Evolutionary conservation across 1,140 invertebrate species (phyloP).

Genomic region (Cyclargus thomasi): DNA sequence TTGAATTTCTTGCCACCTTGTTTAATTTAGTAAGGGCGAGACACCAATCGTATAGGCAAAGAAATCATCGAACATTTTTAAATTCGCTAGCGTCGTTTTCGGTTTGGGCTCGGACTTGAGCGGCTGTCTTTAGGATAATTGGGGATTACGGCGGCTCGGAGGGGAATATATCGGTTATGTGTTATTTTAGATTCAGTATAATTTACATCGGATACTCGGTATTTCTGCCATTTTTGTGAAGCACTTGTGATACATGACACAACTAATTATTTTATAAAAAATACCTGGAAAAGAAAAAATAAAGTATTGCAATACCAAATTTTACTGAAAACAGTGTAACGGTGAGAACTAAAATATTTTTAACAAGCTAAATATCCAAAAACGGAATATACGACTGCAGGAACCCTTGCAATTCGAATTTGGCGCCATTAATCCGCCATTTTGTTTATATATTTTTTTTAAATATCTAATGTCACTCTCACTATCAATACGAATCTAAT

Average conservation of each 20-base stretch:
- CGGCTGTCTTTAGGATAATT: slow-evolving; percentile 4
- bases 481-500: too few relatives aligned
- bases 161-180: background rate
- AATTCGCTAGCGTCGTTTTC: background rate
- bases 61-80: slow-evolving; percentile 26
- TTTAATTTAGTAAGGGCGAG: slow-evolving; percentile 57
- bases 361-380: too few relatives aligned
- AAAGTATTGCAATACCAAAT: too few relatives aligned
- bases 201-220: background rate
- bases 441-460: too few relatives aligned
- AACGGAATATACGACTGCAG: too few relatives aligned
- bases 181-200: background rate
- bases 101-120: background rate
- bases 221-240: background rate
- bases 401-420: too few relatives aligned
- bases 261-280: background rate
- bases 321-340: too few relatives aligned
- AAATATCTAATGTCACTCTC: too few relatives aligned
- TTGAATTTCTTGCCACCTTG: slow-evolving; percentile 68
- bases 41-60: slow-evolving; percentile 30
- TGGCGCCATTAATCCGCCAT: too few relatives aligned
- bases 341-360: too few relatives aligned
- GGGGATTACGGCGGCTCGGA: background rate
- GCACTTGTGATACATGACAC: background rate
- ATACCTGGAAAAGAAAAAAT: too few relatives aligned